Percentiles rank a stretch among this genome's conserved stretches.
Evolutionary conservation across 92 coral and sea anemone genomes (phyloP).

Genomic region (Epizoanthus stellaris): DNA sequence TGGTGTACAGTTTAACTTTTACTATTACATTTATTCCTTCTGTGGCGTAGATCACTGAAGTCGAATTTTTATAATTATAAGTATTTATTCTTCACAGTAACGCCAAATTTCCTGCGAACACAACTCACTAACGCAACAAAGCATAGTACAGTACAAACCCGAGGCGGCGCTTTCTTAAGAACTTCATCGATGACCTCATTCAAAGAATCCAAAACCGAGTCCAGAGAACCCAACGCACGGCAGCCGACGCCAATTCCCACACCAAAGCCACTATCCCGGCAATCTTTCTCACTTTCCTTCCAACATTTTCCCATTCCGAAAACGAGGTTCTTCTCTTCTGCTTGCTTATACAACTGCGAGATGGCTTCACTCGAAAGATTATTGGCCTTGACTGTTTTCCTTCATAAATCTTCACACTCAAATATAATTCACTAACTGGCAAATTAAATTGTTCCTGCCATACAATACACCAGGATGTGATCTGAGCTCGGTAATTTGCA

Average conservation of each 20-base stretch:
- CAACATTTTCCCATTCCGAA: slow-evolving; percentile 29
- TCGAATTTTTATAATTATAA: no score
- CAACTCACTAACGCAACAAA: not conserved
- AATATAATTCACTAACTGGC: not conserved
- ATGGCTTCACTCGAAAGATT: not conserved
- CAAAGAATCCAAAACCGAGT: slow-evolving; percentile 70
- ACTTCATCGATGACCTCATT: slow-evolving; percentile 76
- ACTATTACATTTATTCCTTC: no score
- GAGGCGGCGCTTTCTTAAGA: slow-evolving; percentile 59
- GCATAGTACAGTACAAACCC: slow-evolving; percentile 69
- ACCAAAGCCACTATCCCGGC: slow-evolving; percentile 33
- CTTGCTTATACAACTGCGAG: not conserved
- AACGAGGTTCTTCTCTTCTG: not conserved
- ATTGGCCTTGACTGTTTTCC: not conserved
- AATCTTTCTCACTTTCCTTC: slow-evolving; percentile 7
- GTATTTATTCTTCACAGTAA: no score
- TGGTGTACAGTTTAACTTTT: not conserved
- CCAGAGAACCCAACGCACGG: slow-evolving; percentile 58
- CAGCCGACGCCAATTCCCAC: slow-evolving; percentile 22
- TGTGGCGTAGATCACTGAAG: no score
- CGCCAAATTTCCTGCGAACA: no score
- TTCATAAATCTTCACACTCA: not conserved
- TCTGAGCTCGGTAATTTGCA: slow-evolving; percentile 23
- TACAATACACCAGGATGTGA: slow-evolving; percentile 1
- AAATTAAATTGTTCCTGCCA: not conserved